Evolutionary conservation across 2,888 invertebrate genomes (phyloP), one percentile per base, ranked within the genome.

Genomic region (Agrenia bidenticulata): DNA sequence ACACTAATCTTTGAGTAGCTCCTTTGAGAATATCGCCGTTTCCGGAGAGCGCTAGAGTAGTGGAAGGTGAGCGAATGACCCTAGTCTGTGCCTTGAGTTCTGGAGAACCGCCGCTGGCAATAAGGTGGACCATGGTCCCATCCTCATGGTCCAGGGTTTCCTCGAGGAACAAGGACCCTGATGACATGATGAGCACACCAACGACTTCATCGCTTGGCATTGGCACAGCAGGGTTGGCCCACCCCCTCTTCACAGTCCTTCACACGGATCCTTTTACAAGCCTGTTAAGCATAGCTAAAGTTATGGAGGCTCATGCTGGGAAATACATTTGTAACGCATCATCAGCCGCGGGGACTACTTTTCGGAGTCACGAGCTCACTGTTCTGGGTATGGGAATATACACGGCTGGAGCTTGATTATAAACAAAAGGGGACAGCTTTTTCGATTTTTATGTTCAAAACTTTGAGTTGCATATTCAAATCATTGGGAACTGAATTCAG

Each of bases 241-340:
- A 69, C n/a, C 23, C 56, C 21, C 78, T 71, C n/a, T 76, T 75
- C 67, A 72, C 66, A 39, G 72, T 74, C 27, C 61, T 72, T 50
- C 74, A 72, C 50, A 74, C 75, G 64, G 89, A 89, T 84, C 85
- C 86, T 79, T 89, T 88, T 82, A 77, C 74, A 27, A 70, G 70
- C 60, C 66, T 75, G 11, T 62, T 77, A 53, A 72, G 71, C 61
- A 75, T 76, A 63, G 64, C 70, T 13, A 66, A 68, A 1, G 81
- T 81, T 2, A 80, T 80, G 17, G 79, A 79, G 62, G 77, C 78
- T 50, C 73, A 74, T 58, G 69, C 70, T 15, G 77, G 75, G 9
- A 56, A 49, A 5, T 77, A 76, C 62, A 64, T 67, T 59, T 77
- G 77, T 55, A 66, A 68, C 4, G 75, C 74, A 9, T 61, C 68